Evolutionary conservation across 2,113 vertebrate species (phyloP), one percentile per base, ranked within the genome.

Genomic region (Thunnus maccoyii): DNA sequence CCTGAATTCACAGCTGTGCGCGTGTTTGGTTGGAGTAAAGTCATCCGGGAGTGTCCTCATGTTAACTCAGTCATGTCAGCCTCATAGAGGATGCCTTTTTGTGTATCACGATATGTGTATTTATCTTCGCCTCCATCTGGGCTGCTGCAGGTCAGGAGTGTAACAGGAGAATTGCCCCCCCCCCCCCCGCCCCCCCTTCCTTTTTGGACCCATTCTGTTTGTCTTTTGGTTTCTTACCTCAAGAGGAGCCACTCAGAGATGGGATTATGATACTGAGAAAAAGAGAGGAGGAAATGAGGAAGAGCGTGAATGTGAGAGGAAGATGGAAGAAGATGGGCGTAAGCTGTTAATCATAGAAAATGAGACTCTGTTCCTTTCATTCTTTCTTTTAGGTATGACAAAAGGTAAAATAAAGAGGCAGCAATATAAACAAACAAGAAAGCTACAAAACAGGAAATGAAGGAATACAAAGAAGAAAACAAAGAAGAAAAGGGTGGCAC

Each of bases 41-140:
- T 72, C 27, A 25, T 57, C 8, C 3, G 20, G 47, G 62, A 44
- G 72, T 56, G 55, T 76, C 41, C 62, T 81, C 44, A 1, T 3
- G 2, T 73, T 56, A 77, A 72, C 67, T 68, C 7, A 11, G 44
- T 72, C 67, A 85, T 20, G 61, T 76, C 66, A 86, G 22, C 22
- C 22, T 18, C 9, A 17, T 12, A 44, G 57, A 64, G 22, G 41
- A 32, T 18, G 27, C 25, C n/a, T 57, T 44, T 54, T 7, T 60
- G 36, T 67, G n/a, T 61, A 27, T 70, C 57, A 48, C 1, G 0
- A 30, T 65, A 25, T 66, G 47, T 74, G 48, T 82, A 13, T 83
- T 82, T 82, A 55, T 71, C 76, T 57, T 79, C 36, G 15, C 18
- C 41, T 58, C 79, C 46, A 64, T 82, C 79, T 75, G 65, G 54